Evolutionary conservation across 64 coral and sea anemone species (phyloP).

Genomic region (Cladopsammia gracilis): DNA sequence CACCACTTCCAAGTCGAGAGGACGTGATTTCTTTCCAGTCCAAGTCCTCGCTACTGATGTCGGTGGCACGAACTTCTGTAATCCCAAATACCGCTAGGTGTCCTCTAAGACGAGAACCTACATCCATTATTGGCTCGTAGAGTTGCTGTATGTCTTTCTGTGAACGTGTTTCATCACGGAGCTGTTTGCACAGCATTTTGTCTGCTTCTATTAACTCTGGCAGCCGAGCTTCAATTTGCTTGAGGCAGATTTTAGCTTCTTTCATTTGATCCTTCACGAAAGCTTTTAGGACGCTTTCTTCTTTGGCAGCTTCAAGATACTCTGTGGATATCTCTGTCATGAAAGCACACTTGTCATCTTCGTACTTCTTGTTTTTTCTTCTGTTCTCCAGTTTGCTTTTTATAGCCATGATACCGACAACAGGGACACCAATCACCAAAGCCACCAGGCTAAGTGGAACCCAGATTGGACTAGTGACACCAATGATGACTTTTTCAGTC

Average conservation of each 20-base stretch:
- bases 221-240: background rate
- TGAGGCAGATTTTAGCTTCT: background rate
- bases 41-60: constrained; percentile 15
- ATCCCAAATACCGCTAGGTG: background rate
- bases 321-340: background rate
- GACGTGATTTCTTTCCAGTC: background rate
- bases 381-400: background rate
- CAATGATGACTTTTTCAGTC: background rate
- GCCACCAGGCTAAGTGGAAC: constrained; percentile 7
- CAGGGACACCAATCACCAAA: background rate
- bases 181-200: background rate
- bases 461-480: constrained; percentile 45
- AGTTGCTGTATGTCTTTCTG: background rate
- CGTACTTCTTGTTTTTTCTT: background rate
- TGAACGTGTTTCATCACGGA: background rate
- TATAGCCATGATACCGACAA: background rate
- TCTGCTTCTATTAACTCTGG: constrained; percentile 18
- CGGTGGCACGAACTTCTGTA: constrained; percentile 3
- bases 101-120: background rate
- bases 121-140: background rate
- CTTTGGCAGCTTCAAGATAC: background rate
- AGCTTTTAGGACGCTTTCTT: background rate
- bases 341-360: background rate
- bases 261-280: background rate
- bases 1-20: background rate